Base-by-base conservation (phyloP, 2,113 vertebrate species). In the Craseonycteris thonglongyai region DNA sequence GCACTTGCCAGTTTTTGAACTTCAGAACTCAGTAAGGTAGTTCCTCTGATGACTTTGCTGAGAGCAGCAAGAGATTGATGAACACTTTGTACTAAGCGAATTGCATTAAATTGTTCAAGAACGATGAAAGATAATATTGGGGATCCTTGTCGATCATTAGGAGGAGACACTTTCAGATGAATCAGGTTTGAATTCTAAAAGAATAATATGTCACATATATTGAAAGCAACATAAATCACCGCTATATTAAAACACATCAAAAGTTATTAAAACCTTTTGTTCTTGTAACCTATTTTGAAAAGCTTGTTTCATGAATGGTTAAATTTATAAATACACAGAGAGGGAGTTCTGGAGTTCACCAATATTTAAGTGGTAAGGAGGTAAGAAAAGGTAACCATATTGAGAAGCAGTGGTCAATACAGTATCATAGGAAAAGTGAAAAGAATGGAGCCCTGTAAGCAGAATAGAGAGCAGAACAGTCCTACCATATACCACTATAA, bases 41-140 rank as follows among this genome's bases (percentile, higher is more conserved):
- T 99, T 78, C 99, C 99, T 97, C 99, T 98, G 98, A 99, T 99
- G 93, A 99, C 99, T 97, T 99, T 99, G 97, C 99, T 99, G 97
- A 99, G 98, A 51, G 99, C 98, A 61, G 99, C 99, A 96, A 99
- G 98, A 3, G 99, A 99, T 47, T 99, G 99, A 98, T 99, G 99
- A 75, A 99, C 98, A 88, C 98, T 98, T 97, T 99, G 99, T 59
- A 99, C 98, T 94, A 99, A 97, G 66, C 98, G 98, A 88, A 99
- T 97, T 38, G 98, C 99, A 90, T 98, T 99, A 97, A 99, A 99
- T 51, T 99, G 99, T 80, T 99, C 99, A 93, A 99, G 98, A 79
- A 97, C 51, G 94, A 99, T 97, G 96, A 99, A 99, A 0, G 99
- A 99, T 38, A 99, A 93, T 65, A 99, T 95, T 1, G 99, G 99